Base-by-base conservation (phyloP, 2,113 vertebrate species). In the Uropsilus gracilis region DNA sequence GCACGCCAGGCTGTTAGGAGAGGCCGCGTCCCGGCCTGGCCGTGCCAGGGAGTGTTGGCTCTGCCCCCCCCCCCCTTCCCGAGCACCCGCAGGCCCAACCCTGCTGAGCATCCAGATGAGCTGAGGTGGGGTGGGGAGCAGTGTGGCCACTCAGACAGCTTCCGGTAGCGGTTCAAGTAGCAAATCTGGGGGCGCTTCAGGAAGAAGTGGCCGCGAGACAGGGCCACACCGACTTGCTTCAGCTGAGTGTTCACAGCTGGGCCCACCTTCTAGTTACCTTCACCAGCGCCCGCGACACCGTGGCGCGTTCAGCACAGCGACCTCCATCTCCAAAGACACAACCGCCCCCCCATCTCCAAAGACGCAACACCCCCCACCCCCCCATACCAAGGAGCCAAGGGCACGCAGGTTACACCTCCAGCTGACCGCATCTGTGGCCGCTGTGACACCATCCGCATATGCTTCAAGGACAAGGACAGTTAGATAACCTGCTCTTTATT, bases 341-440 rank as follows among this genome's bases (percentile, higher is more conserved):
- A 16, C n/a, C n/a, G 86, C 44, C 46, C 22, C 3, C 7, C 53
- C 22, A 9, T 57, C 37, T 66, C 57, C 1, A 13, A 9, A 34
- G 30, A 11, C 9, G 11, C 57, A 28, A 16, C n/a, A 89, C 44
- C 46, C 22, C 3, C 7, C 53, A 55, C 18, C 53, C 3, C 20
- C 53, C 22, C 53, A n/a, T n/a, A n/a, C n/a, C n/a, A n/a, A n/a
- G 18, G 18, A 6, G 53, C 20, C 6, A 17, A 24, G 30, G 26
- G 20, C 5, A 1, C 16, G 6, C 0, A 7, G 3, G 0, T 24
- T 5, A 12, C 20, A 12, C 42, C 87, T 77, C 30, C 42, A 30
- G 42, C 18, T n/a, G 9, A 32, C 50, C 37, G 42, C 22, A 46
- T 34, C n/a, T 8, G 6, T 61, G 59, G 80, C 55, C 10, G 2